Percentiles rank a stretch among this genome's conserved stretches.
These are phyloP conservation scores for Eulemur rubriventer DNA, from an alignment of 2,797 vertebrate genomes.

Conservation along the genomic window DNA sequence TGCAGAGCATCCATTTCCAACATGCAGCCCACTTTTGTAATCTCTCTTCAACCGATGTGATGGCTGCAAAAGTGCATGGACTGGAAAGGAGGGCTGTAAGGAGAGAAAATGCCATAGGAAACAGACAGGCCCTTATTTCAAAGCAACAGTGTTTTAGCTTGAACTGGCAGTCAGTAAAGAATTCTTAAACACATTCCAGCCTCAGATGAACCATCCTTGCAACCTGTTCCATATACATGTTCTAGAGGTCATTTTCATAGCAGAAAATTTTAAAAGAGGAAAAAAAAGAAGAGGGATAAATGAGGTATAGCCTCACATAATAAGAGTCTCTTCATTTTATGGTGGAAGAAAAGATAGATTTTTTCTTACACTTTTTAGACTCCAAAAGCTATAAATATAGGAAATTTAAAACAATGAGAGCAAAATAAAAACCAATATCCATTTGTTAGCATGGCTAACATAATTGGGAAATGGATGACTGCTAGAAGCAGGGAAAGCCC, in stretches of 20 bases:
- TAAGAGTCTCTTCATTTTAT: constrained; percentile 46
- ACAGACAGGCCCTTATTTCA: constrained; percentile 5
- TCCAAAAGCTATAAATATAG: constrained; percentile 46
- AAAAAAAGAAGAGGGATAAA: background rate
- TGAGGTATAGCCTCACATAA: constrained; percentile 42
- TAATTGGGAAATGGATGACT: background rate
- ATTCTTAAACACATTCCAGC: constrained; percentile 59
- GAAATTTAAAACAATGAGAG: constrained; percentile 35
- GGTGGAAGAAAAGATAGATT: constrained; percentile 20
- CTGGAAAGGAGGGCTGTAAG: background rate
- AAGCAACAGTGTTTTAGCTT: constrained; percentile 49
- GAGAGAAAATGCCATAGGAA: background rate
- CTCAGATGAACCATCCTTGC: constrained; percentile 65
- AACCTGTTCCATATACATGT: constrained; percentile 53
- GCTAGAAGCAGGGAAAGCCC: background rate
- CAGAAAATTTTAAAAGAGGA: constrained; percentile 52
- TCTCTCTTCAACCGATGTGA: background rate
- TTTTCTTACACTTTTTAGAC: constrained; percentile 48
- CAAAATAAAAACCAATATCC: background rate
- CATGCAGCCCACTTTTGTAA: background rate
- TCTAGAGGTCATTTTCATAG: constrained; percentile 64
- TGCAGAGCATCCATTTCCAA: background rate
- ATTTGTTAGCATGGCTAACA: background rate
- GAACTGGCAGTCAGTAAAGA: constrained; percentile 42
- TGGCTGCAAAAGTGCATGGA: constrained; percentile 24